A percentile compares a stretch with the other conserved stretches of the same genome.
Evolutionary conservation across 2,797 vertebrate genomes (phyloP).

Genomic region (Argyrosomus regius): DNA sequence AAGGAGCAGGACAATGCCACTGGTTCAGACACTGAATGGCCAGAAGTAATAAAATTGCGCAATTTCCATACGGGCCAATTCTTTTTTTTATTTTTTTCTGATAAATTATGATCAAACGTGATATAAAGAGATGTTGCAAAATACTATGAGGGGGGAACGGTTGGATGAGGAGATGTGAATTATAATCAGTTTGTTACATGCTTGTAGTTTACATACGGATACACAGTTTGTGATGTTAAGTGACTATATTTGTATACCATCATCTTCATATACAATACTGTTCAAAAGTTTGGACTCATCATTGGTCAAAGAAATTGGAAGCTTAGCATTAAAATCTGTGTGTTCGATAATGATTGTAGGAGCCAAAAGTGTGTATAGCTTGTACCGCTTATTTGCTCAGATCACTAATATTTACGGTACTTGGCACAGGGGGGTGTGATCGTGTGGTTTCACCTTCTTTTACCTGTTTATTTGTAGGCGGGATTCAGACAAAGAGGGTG

Average conservation of each 20-base stretch:
- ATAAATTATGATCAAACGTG: constrained; percentile 76
- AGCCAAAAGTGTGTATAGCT: no score
- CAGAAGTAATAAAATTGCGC: constrained; percentile 83
- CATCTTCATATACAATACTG: constrained; percentile 10
- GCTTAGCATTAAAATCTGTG: no score
- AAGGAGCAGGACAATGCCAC: constrained; percentile 79
- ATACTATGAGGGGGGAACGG: constrained; percentile 29
- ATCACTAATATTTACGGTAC: no score
- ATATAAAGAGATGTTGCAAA: constrained; percentile 59
- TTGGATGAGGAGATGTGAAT: constrained; percentile 17
- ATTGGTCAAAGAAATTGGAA: no score
- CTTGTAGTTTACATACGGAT: constrained; percentile 1
- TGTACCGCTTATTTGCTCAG: no score
- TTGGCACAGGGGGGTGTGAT: no score
- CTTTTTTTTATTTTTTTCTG: constrained; percentile 39
- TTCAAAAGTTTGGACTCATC: no score
- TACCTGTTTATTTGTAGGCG: no score
- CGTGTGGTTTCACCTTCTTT: no score
- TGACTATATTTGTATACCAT: constrained; percentile 36
- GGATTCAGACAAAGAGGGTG: no score
- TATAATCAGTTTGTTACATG: constrained; percentile 14
- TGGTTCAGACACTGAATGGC: constrained; percentile 75
- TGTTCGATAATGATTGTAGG: no score
- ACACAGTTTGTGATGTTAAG: constrained; percentile 1
- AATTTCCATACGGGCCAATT: constrained; percentile 77